Evolutionary conservation across 1,140 invertebrate species (phyloP).

Genomic region (Drosophila biarmipes): DNA sequence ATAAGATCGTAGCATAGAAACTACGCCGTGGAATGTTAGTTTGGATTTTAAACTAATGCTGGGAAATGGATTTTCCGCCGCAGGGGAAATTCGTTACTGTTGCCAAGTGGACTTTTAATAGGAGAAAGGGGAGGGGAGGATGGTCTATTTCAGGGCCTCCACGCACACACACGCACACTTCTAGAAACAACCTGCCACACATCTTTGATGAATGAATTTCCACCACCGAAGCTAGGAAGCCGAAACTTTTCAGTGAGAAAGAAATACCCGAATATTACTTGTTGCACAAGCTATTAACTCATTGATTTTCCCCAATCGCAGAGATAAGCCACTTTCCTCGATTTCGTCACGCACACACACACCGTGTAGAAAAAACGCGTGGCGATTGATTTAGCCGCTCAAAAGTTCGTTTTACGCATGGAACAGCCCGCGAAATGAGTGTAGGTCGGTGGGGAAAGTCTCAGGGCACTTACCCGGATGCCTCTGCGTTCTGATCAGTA

Average conservation of each 20-base stretch:
- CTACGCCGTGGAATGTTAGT: conserved; percentile 13
- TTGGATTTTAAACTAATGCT: background rate
- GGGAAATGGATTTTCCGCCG: conserved; percentile 20
- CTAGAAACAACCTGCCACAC: conserved; percentile 63
- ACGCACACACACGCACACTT: conserved; percentile 22
- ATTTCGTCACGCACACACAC: conserved; percentile 59
- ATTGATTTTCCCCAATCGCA: background rate
- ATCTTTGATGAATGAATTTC: background rate
- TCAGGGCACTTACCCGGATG: conserved; percentile 72
- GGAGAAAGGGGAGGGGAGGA: background rate
- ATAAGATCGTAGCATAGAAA: conserved; percentile 11
- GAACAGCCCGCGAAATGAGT: conserved; percentile 25
- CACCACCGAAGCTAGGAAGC: background rate
- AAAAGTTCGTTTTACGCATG: conserved; percentile 56
- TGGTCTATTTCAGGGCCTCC: conserved; percentile 52
- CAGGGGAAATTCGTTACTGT: conserved; percentile 50
- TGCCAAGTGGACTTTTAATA: conserved; percentile 46
- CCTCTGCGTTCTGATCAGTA: conserved; percentile 76
- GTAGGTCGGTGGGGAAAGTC: background rate
- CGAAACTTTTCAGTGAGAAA: background rate
- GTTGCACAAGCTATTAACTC: background rate
- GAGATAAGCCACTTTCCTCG: conserved; percentile 8
- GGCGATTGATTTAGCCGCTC: conserved; percentile 45
- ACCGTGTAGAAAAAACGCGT: conserved; percentile 65
- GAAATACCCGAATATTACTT: background rate